Evolutionary conservation across 1,140 invertebrate species (phyloP), one percentile per base, ranked within the genome.

Genomic region (Panagrolaimus sp.): DNA sequence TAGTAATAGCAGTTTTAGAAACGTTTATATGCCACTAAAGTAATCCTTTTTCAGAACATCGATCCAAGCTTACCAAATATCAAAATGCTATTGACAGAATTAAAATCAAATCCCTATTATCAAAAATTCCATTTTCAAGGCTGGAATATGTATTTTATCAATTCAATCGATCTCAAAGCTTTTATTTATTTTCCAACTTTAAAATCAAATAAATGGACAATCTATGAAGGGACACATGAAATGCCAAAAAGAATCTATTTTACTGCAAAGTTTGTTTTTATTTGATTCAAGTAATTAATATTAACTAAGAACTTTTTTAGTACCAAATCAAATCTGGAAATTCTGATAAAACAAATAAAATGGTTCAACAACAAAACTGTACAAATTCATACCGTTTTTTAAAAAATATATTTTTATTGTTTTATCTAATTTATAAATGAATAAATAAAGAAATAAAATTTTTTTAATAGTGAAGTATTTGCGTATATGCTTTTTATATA

Each of bases 191-290:
- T 57, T 20, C 51, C 51, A 13, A 27, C 20, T 14, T 4, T 16
- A 20, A 27, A 8, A 0, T 1, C 20, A 7, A 27, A 5, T n/a
- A 13, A 8, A 0, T 57, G 51, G 51, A n/a, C 20, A 20, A 57
- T 57, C 4, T 57, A 57, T 16, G 51, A 57, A 13, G 51, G 51
- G 9, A 27, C 11, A 20, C 51, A 57, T 20, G 14, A 25, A 1
- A 57, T 57, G 51, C 51, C 51, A 11, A 57, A 20, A 13, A 20
- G 51, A 16, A 57, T 57, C 11, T 57, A 57, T 16, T 11, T 57
- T 57, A 16, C 51, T 57, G 51, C 51, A 27, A 57, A 27, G 51
- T 57, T n/a, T n/a, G 51, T 57, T n/a, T 20, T n/a, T n/a, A n/a
- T 20, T 23, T 1, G n/a, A n/a, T n/a, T 20, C 4, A 57, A 11